These are phyloP conservation scores for Dasyurus viverrinus DNA, from an alignment of 2,113 vertebrate genomes.

Conservation along the genomic window DNA sequence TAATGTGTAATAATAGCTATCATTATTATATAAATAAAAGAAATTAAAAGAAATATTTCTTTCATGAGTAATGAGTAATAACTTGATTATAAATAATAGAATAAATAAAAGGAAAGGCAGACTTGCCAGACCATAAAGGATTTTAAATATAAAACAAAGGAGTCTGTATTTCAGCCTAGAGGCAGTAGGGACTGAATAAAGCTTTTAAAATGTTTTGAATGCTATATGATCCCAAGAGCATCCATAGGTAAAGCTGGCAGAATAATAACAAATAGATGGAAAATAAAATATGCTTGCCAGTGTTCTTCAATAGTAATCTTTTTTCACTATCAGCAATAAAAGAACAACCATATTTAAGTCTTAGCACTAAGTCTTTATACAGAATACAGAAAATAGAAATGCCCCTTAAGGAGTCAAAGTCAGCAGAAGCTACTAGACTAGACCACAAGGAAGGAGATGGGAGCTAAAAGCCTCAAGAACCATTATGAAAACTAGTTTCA, in stretches of 20 bases:
- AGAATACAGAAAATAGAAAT: background rate
- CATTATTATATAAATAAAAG: background rate
- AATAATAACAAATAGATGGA: background rate
- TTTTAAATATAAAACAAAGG: background rate
- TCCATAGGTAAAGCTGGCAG: background rate
- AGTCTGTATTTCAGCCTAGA: background rate
- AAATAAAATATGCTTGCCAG: background rate
- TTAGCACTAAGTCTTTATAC: background rate
- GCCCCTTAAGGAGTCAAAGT: background rate
- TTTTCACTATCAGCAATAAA: background rate
- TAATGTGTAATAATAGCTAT: background rate
- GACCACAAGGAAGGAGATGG: background rate
- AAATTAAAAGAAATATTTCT: background rate
- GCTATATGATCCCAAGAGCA: background rate
- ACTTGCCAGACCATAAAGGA: background rate
- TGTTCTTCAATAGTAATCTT: background rate
- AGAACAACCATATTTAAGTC: background rate
- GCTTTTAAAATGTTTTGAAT: background rate
- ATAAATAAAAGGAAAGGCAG: background rate
- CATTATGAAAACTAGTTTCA: background rate
- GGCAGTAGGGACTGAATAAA: background rate
- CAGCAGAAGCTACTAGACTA: background rate
- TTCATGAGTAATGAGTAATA: background rate
- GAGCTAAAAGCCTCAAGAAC: background rate
- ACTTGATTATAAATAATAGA: background rate